Base-by-base conservation (phyloP, 2,888 invertebrate species). In the Keiferia lycopersicella region DNA sequence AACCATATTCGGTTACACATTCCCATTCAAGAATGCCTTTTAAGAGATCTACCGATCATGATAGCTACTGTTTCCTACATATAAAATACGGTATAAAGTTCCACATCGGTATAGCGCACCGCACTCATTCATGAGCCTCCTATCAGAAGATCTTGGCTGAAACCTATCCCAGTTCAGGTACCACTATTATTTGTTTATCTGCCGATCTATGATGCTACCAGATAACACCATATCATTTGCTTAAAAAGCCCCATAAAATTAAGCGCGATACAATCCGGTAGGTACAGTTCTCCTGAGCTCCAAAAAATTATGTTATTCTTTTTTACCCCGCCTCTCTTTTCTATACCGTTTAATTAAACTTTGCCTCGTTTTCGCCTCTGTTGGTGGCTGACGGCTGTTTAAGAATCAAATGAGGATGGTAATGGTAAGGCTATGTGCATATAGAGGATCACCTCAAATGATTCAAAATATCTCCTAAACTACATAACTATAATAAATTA, bases 181-280 rank as follows among this genome's bases (percentile, higher is more conserved):
- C 67, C 69, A 67, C 67, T 62, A 41, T 30, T 50, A 48, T 58
- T 50, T 14, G 48, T 39, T 39, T 77, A 81, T 83, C 79, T 78
- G 71, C 72, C 68, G 73, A 86, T 83, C 81, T 64, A 68, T 78
- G 83, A 85, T 87, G 79, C 71, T 68, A 74, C 74, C 69, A 81
- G 89, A 88, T 91, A 90, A 87, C 84, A 84, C 84, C 86, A 83
- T 91, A 88, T 91, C 91, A 91, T 90, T 91, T 88, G 90, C 89
- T 86, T 89, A 90, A 91, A 91, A 88, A 88, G 86, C 86, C 86
- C 87, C 83, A 87, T 86, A 83, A 89, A 88, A 89, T 89, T 86
- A 87, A 84, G 84, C 84, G 87, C 80, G 76, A 76, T 80, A 83
- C 89, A 91, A 91, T 14, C 51, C 26, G 22, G 69, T 71, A 20